Evolutionary conservation across 2,888 invertebrate genomes (phyloP).

Genomic region (Lithosia quadra): DNA sequence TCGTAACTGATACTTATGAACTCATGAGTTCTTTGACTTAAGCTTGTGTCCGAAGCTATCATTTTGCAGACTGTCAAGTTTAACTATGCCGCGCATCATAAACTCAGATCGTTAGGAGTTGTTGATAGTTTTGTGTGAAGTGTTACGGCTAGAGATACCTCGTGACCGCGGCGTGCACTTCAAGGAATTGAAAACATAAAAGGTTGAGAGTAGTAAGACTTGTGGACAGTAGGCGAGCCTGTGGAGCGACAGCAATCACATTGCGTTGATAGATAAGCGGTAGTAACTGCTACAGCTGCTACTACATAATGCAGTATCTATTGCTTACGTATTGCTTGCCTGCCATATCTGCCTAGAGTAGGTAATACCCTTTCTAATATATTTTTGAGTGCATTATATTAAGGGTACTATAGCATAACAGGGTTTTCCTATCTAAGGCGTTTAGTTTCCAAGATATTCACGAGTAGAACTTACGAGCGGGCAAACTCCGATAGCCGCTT

Average conservation of each 20-base stretch:
- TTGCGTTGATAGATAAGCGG: constrained; percentile 11
- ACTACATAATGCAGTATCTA: constrained; percentile 1
- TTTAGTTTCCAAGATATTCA: background rate
- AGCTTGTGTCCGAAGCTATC: background rate
- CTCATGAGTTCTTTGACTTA: background rate
- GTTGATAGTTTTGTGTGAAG: background rate
- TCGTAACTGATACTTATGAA: background rate
- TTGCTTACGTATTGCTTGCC: background rate
- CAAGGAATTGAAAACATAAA: background rate
- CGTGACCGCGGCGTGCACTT: background rate
- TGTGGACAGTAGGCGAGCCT: background rate
- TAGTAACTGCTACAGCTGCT: background rate
- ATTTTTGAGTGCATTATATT: background rate
- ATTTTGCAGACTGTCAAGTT: background rate
- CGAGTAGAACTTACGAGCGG: background rate
- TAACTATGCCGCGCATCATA: background rate
- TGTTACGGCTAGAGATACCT: background rate
- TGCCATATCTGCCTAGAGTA: background rate
- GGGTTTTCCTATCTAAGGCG: background rate
- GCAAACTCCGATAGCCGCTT: background rate
- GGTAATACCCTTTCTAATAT: background rate
- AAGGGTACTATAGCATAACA: background rate
- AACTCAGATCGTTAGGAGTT: background rate
- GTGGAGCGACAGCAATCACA: background rate
- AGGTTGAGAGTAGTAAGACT: no score